Conservation (phyloP, 2,888 invertebrate genomes). For the Erynnis tages region DNA sequence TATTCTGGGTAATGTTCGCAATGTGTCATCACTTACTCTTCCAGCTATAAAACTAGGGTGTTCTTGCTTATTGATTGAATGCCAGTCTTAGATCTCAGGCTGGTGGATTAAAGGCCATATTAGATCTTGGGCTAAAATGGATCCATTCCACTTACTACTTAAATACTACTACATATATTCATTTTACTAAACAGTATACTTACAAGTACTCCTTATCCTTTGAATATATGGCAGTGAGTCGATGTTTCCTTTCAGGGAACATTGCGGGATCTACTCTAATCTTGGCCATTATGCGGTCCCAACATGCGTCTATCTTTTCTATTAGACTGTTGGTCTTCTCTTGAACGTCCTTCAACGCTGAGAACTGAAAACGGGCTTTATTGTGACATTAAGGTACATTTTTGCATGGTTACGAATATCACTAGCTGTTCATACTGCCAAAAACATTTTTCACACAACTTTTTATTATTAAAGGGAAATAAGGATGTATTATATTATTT, state of each 20-base stretch:
- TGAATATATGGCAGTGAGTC: conserved; percentile 93
- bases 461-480: no score
- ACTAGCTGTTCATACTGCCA: no score
- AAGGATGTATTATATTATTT: no score
- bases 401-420: not conserved
- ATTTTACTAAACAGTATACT: conserved; percentile 72
- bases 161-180: not conserved
- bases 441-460: no score
- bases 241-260: conserved; percentile 89
- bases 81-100: no score
- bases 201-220: conserved; percentile 96
- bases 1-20: no score
- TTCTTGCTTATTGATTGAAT: no score
- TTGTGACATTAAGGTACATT: not conserved
- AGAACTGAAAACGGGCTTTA: conserved; percentile 65
- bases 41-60: no score
- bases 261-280: conserved; percentile 85
- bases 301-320: conserved; percentile 78
- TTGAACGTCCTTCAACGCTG: conserved; percentile 83
- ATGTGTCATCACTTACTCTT: no score
- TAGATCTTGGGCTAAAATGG: no score
- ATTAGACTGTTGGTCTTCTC: conserved; percentile 82
- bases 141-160: no score
- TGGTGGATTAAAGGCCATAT: no score
- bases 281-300: conserved; percentile 79